These are phyloP conservation scores for Aphaenogaster rudis DNA, from an alignment of 1,140 invertebrate genomes.

Conservation along the genomic window DNA sequence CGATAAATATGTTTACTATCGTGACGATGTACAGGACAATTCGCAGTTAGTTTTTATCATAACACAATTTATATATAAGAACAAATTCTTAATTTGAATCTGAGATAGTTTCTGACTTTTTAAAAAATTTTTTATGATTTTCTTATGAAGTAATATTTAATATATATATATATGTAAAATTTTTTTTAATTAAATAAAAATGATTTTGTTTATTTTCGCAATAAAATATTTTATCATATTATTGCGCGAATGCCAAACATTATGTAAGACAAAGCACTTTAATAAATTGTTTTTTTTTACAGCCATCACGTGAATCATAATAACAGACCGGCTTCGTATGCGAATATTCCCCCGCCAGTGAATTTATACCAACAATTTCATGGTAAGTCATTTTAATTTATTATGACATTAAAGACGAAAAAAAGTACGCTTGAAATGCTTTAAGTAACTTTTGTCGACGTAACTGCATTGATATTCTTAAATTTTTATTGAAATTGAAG, in stretches of 20 bases:
- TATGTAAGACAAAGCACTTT: slow-evolving; percentile 2
- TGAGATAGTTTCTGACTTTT: not conserved
- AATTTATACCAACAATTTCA: slow-evolving; percentile 70
- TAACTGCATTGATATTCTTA: not conserved
- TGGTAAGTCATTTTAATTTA: slow-evolving; percentile 73
- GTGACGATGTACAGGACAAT: not conserved
- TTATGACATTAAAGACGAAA: not conserved
- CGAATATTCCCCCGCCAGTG: slow-evolving; percentile 80
- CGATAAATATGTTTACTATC: not conserved
- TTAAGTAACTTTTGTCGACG: not conserved
- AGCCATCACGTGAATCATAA: slow-evolving; percentile 80
- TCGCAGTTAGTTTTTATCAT: not conserved
- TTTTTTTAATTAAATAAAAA: slow-evolving; percentile 10
- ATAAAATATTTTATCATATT: slow-evolving; percentile 1
- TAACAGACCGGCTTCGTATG: slow-evolving; percentile 75
- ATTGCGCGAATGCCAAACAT: not conserved
- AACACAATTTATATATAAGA: not conserved
- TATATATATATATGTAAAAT: not conserved
- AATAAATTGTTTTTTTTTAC: slow-evolving; percentile 57
- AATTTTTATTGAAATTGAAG: not conserved
- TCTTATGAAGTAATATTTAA: not conserved
- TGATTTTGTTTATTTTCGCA: not conserved
- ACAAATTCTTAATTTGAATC: not conserved
- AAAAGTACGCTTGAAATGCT: not conserved
- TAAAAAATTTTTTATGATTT: not conserved